Conservation (phyloP, 2,888 invertebrate genomes). For the Noctua pronuba region DNA sequence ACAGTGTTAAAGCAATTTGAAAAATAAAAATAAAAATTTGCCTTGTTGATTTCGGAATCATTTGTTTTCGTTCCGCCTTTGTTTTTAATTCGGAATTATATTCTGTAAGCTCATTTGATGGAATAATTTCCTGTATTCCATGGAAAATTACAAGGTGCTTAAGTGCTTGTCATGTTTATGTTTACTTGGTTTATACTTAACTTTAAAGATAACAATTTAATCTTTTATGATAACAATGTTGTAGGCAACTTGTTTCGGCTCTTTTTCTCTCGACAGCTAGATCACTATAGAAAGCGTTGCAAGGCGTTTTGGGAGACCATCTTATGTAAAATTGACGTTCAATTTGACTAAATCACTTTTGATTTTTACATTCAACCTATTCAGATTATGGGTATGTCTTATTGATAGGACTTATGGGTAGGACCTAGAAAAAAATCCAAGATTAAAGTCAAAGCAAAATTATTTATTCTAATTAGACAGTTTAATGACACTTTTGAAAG, state of each 20-base stretch:
- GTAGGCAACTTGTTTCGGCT: background rate
- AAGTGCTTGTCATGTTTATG: background rate
- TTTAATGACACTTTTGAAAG: background rate
- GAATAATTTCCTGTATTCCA: slow-evolving; percentile 15
- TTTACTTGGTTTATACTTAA: background rate
- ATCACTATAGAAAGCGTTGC: background rate
- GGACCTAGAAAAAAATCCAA: background rate
- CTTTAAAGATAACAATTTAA: background rate
- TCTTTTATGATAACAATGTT: background rate
- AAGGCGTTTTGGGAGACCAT: background rate
- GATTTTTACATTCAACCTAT: background rate
- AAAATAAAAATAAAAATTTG: slow-evolving; percentile 8
- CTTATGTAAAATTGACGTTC: background rate
- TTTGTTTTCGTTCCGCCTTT: slow-evolving; percentile 21
- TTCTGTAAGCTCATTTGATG: slow-evolving; percentile 6
- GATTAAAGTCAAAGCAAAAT: background rate
- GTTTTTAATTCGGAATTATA: slow-evolving; percentile 11
- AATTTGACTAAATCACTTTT: background rate
- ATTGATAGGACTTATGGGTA: background rate
- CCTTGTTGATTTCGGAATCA: slow-evolving; percentile 1
- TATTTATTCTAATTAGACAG: background rate
- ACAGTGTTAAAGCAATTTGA: slow-evolving; percentile 9
- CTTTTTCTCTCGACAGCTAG: background rate
- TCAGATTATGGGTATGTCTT: background rate
- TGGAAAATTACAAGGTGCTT: slow-evolving; percentile 1